Evolutionary conservation across 2,113 vertebrate genomes (phyloP).

Genomic region (Bothrops jararaca): DNA sequence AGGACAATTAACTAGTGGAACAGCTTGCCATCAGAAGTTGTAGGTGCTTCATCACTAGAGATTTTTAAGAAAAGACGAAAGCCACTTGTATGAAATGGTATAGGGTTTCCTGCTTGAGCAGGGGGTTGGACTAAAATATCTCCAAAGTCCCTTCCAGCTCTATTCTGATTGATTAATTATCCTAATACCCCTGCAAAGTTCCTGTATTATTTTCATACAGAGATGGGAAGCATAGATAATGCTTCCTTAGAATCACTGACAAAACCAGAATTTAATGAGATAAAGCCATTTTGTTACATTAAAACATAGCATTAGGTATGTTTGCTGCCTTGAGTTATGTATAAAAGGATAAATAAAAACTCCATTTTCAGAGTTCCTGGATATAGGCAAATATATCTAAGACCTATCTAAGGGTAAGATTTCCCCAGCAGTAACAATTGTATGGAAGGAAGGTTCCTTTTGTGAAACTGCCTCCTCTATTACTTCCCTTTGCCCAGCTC

Average conservation of each 20-base stretch:
- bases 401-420: neutral
- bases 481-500: neutral
- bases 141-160: neutral
- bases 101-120: neutral
- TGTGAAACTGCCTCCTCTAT: neutral
- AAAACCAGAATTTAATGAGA: neutral
- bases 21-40: neutral
- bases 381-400: neutral
- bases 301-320: neutral
- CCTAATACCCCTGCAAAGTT: neutral
- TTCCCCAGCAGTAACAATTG: neutral
- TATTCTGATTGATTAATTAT: neutral
- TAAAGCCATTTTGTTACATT: neutral
- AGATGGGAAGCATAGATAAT: neutral
- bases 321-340: neutral
- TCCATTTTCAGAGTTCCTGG: neutral
- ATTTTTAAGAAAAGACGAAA: neutral
- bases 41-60: neutral
- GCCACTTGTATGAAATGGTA: too few relatives aligned
- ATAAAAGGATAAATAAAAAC: neutral
- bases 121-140: neutral
- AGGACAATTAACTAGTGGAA: neutral
- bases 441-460: neutral
- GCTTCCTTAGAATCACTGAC: neutral
- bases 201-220: neutral